Evolutionary conservation across 2,797 vertebrate genomes (phyloP).

Genomic region (Borostomias antarcticus): DNA sequence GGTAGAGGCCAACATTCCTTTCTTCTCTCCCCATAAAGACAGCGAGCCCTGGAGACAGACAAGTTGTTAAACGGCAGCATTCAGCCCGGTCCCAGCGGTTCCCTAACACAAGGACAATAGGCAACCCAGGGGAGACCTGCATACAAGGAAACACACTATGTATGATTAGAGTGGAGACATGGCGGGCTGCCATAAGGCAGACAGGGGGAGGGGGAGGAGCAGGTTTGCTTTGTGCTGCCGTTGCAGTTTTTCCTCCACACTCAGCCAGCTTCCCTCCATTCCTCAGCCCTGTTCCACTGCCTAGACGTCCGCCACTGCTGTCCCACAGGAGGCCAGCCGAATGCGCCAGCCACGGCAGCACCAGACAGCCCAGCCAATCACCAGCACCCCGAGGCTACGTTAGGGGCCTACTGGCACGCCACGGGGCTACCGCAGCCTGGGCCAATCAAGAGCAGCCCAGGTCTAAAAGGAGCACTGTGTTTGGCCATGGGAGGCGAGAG

Average conservation of each 20-base stretch:
- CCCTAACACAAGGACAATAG: constrained; percentile 47
- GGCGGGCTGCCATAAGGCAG: constrained; percentile 36
- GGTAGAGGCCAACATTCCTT: constrained; percentile 64
- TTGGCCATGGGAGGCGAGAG: constrained; percentile 57
- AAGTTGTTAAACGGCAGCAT: constrained; percentile 71
- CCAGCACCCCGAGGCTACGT: constrained; percentile 61
- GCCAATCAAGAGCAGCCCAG: constrained; percentile 63
- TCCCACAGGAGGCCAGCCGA: constrained; percentile 34
- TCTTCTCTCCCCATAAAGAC: constrained; percentile 61
- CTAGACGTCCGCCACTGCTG: constrained; percentile 38
- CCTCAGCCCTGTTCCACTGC: constrained; percentile 55
- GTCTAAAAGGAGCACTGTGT: constrained; percentile 61
- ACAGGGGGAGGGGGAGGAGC: background rate
- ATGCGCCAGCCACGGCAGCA: background rate
- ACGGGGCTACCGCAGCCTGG: constrained; percentile 56
- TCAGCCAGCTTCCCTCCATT: constrained; percentile 27
- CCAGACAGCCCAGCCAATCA: constrained; percentile 67
- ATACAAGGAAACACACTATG: constrained; percentile 40
- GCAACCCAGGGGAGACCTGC: constrained; percentile 24
- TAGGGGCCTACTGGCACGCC: constrained; percentile 68
- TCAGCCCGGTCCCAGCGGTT: constrained; percentile 40
- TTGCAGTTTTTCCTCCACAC: constrained; percentile 47
- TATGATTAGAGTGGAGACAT: constrained; percentile 51
- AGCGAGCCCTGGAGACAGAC: constrained; percentile 70
- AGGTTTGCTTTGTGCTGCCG: constrained; percentile 43